phyloP scores from a whole-genome alignment of 2,888 invertebrate species.

The Apeira syringaria region DNA sequence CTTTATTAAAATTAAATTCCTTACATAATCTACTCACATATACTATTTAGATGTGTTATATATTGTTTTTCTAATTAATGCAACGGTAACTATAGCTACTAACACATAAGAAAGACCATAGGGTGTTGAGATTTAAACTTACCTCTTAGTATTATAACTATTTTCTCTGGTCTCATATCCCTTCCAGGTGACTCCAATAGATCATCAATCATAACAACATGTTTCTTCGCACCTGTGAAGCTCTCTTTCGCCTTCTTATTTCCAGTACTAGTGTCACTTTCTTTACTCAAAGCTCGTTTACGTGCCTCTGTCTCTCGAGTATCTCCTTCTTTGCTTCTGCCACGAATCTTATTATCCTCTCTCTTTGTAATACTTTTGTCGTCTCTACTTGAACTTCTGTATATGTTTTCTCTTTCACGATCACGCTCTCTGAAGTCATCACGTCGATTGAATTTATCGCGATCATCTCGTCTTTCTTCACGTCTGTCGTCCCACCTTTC shows the following conservation, averaged over 20 bases:
- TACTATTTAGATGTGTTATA: too few relatives aligned
- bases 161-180: slow-evolving; percentile 89
- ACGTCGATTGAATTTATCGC: slow-evolving; percentile 35
- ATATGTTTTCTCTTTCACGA: slow-evolving; percentile 41
- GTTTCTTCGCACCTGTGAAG: slow-evolving; percentile 38
- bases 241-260: slow-evolving; percentile 53
- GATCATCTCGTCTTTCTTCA: slow-evolving; percentile 35
- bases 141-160: slow-evolving; percentile 94
- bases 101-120: too few relatives aligned
- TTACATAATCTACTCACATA: too few relatives aligned
- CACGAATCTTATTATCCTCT: slow-evolving; percentile 46
- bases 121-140: slow-evolving; percentile 2
- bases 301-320: too few relatives aligned
- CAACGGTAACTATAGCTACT: too few relatives aligned
- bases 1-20: too few relatives aligned
- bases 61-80: too few relatives aligned
- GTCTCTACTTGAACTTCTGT: slow-evolving; percentile 28
- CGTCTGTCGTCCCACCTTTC: slow-evolving; percentile 32
- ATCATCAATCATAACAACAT: slow-evolving; percentile 90
- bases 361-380: slow-evolving; percentile 45
- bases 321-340: slow-evolving; percentile 61
- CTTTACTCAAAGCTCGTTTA: slow-evolving; percentile 62
- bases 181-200: slow-evolving; percentile 92
- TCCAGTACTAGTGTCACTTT: slow-evolving; percentile 46
- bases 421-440: slow-evolving; percentile 33